Evolutionary conservation across 2,797 vertebrate genomes (phyloP).

Genomic region (Enoplosus armatus): DNA sequence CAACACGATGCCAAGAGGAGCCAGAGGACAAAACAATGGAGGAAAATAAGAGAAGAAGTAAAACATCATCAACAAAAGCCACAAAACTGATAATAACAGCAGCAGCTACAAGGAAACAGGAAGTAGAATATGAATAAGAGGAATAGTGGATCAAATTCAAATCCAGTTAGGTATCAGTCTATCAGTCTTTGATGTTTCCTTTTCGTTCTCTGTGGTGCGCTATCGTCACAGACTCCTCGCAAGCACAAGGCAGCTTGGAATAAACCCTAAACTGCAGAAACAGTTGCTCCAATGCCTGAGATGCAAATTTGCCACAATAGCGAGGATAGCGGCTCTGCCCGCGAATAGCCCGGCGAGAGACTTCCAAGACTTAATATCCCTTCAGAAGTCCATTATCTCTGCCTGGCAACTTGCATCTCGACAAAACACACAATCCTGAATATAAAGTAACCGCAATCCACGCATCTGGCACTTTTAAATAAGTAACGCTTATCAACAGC

Average conservation of each 20-base stretch:
- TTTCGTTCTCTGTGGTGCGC: constrained; percentile 45
- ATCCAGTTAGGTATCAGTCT: constrained; percentile 86
- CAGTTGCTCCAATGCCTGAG: constrained; percentile 86
- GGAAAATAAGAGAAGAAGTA: constrained; percentile 22
- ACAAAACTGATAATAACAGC: constrained; percentile 3
- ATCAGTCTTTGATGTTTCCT: constrained; percentile 78
- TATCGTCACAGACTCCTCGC: constrained; percentile 88
- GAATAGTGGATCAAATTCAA: constrained; percentile 56
- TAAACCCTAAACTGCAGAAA: constrained; percentile 86
- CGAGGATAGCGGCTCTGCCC: constrained; percentile 87
- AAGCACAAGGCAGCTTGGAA: constrained; percentile 86
- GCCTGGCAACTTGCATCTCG: constrained; percentile 86
- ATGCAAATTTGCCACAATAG: constrained; percentile 91
- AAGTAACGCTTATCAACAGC: constrained; percentile 88
- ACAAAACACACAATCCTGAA: constrained; percentile 61
- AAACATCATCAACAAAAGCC: constrained; percentile 22
- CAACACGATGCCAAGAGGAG: constrained; percentile 52
- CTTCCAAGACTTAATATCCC: constrained; percentile 90
- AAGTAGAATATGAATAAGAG: constrained; percentile 40
- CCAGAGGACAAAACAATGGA: constrained; percentile 62
- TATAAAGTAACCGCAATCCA: constrained; percentile 58
- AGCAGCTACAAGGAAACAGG: constrained; percentile 30
- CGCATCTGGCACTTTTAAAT: constrained; percentile 62
- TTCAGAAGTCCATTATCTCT: constrained; percentile 92
- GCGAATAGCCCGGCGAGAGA: constrained; percentile 88